Base-by-base conservation (phyloP, 2,113 vertebrate species). In the Istiophorus platypterus region DNA sequence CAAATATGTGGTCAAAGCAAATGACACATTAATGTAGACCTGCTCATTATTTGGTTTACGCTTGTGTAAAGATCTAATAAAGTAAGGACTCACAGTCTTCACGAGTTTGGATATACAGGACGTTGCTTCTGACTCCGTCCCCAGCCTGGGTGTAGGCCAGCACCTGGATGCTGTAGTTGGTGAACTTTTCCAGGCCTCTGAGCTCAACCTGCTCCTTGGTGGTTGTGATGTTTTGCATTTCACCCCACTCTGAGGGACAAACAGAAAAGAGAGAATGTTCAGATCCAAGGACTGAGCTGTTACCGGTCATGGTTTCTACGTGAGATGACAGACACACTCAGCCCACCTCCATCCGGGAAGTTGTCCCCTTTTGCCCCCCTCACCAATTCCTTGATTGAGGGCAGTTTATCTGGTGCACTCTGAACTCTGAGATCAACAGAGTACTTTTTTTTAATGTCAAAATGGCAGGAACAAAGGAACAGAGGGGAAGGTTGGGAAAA, bases 201-300 rank as follows among this genome's bases (percentile, higher is more conserved):
- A 99, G 96, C 93, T 99, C 98, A 88, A 98, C 97, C 12, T 98
- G 96, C 90, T 98, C 97, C 68, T 97, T 95, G 0, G 90, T 96
- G 59, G 98, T 99, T 0, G 98, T 99, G 91, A 99, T 97, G 89
- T 99, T 99, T 93, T 99, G 97, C 98, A 99, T 99, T 93, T 99
- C 98, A 0, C 98, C 97, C 98, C 98, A 99, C 86, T 99, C 98
- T 99, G 82, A 69, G 2, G 24, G 24, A 68, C 11, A 58, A n/a
- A 66, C 26, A 26, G n/a, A 37, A 15, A 27, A n/a, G 34, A 72
- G 1, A 67, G n/a, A n/a, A n/a, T 29, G 58, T 18, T 83, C 56
- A 80, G n/a, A 59, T n/a, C 10, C 41, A 22, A 52, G 18, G 18
- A 47, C 8, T 39, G 14, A 62, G 49, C 2, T 3, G 51, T 56